phyloP scores from a whole-genome alignment of 1,140 invertebrate genomes.

The Chironomus striatipennis region DNA sequence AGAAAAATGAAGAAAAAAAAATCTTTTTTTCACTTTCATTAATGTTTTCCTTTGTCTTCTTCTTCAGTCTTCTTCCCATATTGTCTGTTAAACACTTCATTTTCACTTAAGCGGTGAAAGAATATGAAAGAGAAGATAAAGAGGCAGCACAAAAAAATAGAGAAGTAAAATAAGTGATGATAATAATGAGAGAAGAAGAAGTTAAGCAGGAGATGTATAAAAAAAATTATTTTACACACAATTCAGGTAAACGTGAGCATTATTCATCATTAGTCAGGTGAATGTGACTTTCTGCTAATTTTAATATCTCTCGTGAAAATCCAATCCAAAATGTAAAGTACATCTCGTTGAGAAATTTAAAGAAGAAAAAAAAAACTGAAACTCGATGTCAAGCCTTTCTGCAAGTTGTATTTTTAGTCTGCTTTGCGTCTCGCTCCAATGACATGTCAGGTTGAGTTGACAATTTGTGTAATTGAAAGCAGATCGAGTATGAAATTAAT shows the following conservation, averaged over 20 bases:
- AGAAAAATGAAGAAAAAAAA: too few species aligned
- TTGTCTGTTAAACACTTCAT: conserved; percentile 13
- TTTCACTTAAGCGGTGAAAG: not conserved
- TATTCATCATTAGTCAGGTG: too few species aligned
- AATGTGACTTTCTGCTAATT: too few species aligned
- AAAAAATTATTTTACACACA: not conserved
- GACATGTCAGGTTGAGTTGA: not conserved
- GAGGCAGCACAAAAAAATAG: too few species aligned
- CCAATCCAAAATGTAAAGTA: too few species aligned
- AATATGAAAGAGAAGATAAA: too few species aligned
- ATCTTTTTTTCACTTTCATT: conserved; percentile 14
- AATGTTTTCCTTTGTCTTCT: not conserved
- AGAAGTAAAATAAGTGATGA: not conserved
- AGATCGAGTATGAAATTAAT: too few species aligned
- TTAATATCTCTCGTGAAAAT: too few species aligned
- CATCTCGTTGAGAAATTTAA: not conserved
- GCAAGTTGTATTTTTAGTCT: not conserved
- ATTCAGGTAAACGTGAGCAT: too few species aligned
- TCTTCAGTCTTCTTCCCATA: not conserved
- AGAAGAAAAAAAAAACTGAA: not conserved
- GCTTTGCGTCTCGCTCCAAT: not conserved
- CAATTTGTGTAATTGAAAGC: not conserved
- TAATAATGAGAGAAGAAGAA: not conserved
- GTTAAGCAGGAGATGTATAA: not conserved
- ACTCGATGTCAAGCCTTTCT: not conserved